These are phyloP conservation scores for Gymnocephalus cernua DNA, from an alignment of 2,113 vertebrate genomes.

Conservation along the genomic window DNA sequence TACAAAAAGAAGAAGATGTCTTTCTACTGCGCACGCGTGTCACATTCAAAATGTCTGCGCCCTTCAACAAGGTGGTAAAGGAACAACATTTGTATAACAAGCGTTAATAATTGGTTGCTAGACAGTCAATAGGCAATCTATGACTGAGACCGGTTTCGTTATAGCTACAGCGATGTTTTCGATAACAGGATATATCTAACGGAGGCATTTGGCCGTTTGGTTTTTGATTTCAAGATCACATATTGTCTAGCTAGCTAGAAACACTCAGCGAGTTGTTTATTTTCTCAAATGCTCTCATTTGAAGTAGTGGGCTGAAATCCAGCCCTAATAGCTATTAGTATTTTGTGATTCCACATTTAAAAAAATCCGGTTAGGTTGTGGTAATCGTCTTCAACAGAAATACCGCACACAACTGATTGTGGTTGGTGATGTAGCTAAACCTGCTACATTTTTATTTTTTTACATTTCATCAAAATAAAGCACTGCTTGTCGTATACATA, in stretches of 20 bases:
- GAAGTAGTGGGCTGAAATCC: not conserved
- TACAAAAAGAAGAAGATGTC: not conserved
- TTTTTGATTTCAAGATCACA: not conserved
- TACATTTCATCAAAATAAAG: not conserved
- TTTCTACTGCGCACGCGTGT: conserved; percentile 50
- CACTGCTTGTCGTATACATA: not conserved
- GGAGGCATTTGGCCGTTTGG: not conserved
- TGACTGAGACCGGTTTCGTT: not conserved
- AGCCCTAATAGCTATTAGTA: too few species aligned
- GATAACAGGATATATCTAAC: not conserved
- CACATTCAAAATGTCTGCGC: conserved; percentile 72
- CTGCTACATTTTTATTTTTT: too few species aligned
- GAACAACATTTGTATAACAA: not conserved
- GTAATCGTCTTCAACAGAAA: not conserved
- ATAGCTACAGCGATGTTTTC: not conserved
- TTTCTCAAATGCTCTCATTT: not conserved
- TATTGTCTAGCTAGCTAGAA: not conserved
- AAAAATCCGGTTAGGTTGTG: not conserved
- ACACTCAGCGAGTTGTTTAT: not conserved
- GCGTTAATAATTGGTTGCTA: fast-evolving
- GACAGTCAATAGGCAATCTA: not conserved
- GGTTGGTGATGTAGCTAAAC: too few species aligned
- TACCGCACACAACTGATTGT: fast-evolving
- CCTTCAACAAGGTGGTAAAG: conserved; percentile 36
- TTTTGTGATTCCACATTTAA: not conserved